phyloP scores from a whole-genome alignment of 2,888 invertebrate species.

The Lypha dubia region DNA sequence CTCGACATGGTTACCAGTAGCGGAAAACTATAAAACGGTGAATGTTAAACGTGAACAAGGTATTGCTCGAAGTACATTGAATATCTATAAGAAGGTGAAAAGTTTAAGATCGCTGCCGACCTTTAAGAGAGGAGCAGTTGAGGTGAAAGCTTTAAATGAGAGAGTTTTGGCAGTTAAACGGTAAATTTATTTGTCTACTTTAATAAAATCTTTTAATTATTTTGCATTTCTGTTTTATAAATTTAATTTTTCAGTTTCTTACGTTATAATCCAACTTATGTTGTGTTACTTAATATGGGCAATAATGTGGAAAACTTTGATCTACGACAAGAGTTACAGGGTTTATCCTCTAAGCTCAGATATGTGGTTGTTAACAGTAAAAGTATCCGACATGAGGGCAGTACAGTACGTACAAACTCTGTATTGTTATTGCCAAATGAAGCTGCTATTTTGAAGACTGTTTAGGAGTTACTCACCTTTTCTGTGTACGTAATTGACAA shows the following conservation, averaged over 20 bases:
- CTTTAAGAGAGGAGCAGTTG: conserved; percentile 84
- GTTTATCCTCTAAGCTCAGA: conserved; percentile 74
- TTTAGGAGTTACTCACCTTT: conserved; percentile 55
- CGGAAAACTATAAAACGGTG: conserved; percentile 85
- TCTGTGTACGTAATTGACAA: not conserved
- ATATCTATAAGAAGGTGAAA: conserved; percentile 85
- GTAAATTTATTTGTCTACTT: conserved; percentile 67
- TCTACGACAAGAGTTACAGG: conserved; percentile 77
- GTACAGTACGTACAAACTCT: conserved; percentile 75
- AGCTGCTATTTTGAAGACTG: conserved; percentile 77
- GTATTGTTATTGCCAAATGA: conserved; percentile 80
- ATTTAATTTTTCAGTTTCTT: conserved; percentile 73
- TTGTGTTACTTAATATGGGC: conserved; percentile 84
- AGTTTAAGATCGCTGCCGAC: conserved; percentile 83
- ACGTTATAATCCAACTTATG: conserved; percentile 77
- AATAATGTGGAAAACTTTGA: conserved; percentile 80
- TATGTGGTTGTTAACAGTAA: conserved; percentile 79
- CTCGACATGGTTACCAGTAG: conserved; percentile 82
- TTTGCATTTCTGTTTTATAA: not conserved
- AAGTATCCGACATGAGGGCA: conserved; percentile 78
- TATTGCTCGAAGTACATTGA: conserved; percentile 85
- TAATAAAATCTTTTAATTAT: not conserved
- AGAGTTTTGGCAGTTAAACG: conserved; percentile 84
- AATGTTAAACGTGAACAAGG: conserved; percentile 85
- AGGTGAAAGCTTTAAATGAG: conserved; percentile 80